A percentile compares a stretch with the other conserved stretches of the same genome.
Conservation (phyloP, 1,140 invertebrate genomes). For the Gonioctena quinquepunctata region DNA sequence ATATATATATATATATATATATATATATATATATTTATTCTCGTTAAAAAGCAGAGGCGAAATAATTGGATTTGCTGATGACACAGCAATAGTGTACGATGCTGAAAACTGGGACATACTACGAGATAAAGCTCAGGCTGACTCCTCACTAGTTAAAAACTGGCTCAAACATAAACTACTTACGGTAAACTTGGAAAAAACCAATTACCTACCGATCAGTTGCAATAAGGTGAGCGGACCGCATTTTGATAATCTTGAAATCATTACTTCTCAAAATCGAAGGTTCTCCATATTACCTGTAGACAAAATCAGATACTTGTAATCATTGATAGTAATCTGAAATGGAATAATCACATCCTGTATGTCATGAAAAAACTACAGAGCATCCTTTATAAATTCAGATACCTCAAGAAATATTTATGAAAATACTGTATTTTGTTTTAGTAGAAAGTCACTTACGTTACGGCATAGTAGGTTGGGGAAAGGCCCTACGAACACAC, state of each 20-base stretch:
- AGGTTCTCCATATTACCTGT: background rate
- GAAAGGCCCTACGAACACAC: too few species aligned
- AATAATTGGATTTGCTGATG: slow-evolving; percentile 5
- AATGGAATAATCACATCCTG: background rate
- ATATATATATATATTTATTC: too few species aligned
- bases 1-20: too few species aligned
- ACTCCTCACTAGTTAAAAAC: background rate
- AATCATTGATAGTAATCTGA: background rate
- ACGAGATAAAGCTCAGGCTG: background rate
- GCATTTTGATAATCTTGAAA: background rate
- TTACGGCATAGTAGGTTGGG: slow-evolving; percentile 8
- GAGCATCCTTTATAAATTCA: background rate
- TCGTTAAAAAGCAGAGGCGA: background rate
- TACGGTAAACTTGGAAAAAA: slow-evolving; percentile 7
- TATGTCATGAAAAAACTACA: slow-evolving; percentile 11
- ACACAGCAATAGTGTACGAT: background rate
- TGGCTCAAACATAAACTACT: background rate
- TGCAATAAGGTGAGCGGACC: background rate
- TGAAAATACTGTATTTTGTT: slow-evolving; percentile 7
- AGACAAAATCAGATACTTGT: slow-evolving; percentile 14
- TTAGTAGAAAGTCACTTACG: background rate
- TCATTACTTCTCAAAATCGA: background rate
- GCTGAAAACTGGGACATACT: background rate
- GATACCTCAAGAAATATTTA: background rate
- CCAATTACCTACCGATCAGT: slow-evolving; percentile 5